Conservation (phyloP, 2,888 invertebrate species). For the Cyclophora albipunctata region DNA sequence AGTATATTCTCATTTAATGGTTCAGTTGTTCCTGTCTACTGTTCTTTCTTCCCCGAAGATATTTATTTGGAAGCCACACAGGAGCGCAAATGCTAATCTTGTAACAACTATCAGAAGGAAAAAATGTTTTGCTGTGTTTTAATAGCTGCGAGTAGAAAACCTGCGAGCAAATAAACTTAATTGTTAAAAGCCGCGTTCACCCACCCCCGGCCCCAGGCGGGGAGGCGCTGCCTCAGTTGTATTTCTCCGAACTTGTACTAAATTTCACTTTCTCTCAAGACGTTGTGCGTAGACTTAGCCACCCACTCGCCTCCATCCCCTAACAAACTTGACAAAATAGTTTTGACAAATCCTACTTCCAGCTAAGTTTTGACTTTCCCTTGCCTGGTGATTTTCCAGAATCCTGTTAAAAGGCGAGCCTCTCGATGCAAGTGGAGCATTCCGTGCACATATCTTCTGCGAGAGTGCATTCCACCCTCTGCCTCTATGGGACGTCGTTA, state of each 20-base stretch:
- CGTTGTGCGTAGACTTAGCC: slow-evolving; percentile 69
- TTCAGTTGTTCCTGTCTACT: too few relatives aligned
- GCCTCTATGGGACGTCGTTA: slow-evolving; percentile 57
- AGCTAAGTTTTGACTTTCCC: slow-evolving; percentile 22
- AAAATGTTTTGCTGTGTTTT: too few relatives aligned
- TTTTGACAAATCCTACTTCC: slow-evolving; percentile 36
- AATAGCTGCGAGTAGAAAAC: slow-evolving; percentile 48
- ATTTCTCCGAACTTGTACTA: slow-evolving; percentile 74
- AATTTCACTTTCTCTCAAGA: slow-evolving; percentile 75
- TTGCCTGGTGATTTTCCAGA: not conserved
- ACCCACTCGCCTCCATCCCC: slow-evolving; percentile 50
- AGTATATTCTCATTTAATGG: too few relatives aligned
- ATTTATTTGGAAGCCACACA: too few relatives aligned
- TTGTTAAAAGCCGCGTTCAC: slow-evolving; percentile 70
- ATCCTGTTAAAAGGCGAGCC: not conserved
- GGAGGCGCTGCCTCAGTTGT: slow-evolving; percentile 51
- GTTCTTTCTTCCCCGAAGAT: too few relatives aligned
- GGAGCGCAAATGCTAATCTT: too few relatives aligned
- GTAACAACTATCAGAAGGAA: too few relatives aligned
- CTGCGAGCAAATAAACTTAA: slow-evolving; percentile 70
- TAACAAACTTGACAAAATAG: slow-evolving; percentile 52
- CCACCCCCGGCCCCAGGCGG: slow-evolving; percentile 47
- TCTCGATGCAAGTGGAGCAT: slow-evolving; percentile 16
- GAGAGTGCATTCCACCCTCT: slow-evolving; percentile 54
- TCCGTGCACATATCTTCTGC: slow-evolving; percentile 40